These are phyloP conservation scores for Cremastinae sp. DNA, from an alignment of 2,888 invertebrate genomes.

Conservation along the genomic window DNA sequence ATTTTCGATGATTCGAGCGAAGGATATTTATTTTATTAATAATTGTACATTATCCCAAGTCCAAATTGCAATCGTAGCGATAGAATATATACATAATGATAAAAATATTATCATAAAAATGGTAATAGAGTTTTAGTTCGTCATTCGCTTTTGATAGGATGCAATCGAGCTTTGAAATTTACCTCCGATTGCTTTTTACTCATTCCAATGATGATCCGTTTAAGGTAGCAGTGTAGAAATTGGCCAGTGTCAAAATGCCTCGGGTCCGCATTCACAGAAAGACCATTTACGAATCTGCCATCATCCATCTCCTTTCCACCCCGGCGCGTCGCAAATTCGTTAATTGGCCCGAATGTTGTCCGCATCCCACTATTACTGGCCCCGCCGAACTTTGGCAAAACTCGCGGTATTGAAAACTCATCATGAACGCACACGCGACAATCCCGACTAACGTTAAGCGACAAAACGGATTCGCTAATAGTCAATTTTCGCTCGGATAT, in stretches of 20 bases:
- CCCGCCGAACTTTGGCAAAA: constrained; percentile 22
- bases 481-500: constrained; percentile 56
- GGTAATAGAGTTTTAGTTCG: background rate
- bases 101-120: too few species aligned
- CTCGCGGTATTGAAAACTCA: constrained; percentile 4
- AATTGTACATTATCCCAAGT: too few species aligned
- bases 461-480: constrained; percentile 53
- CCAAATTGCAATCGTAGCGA: too few species aligned
- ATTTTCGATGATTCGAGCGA: too few species aligned
- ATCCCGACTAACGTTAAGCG: constrained; percentile 5
- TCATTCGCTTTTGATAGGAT: background rate
- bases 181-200: constrained; percentile 31
- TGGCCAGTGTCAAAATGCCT: constrained; percentile 35
- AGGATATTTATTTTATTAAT: too few species aligned
- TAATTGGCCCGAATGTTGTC: constrained; percentile 50
- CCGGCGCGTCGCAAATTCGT: constrained; percentile 47
- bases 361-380: constrained; percentile 22
- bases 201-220: constrained; percentile 57
- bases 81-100: too few species aligned
- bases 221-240: constrained; percentile 29
- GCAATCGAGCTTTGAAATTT: constrained; percentile 13
- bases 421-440: constrained; percentile 6
- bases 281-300: constrained; percentile 45
- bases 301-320: background rate
- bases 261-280: constrained; percentile 28